Evolutionary conservation across 2,113 vertebrate species (phyloP), one percentile per base, ranked within the genome.

Genomic region (Hemiprocne comata): DNA sequence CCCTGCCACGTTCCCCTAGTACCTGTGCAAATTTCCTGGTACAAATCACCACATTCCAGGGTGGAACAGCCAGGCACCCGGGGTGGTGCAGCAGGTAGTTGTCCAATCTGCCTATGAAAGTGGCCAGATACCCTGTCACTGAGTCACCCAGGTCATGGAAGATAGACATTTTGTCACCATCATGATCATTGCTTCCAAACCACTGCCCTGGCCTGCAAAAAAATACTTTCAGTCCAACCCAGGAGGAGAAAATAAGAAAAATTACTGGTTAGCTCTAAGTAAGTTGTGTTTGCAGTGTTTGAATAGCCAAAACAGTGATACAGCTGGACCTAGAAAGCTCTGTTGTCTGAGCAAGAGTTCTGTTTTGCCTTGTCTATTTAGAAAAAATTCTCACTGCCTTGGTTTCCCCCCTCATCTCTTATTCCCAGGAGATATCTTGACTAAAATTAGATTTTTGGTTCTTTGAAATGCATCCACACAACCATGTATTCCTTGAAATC

Each of bases 111-210:
- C 95, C 96, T 11, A 97, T 19, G 48, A 72, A 96, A 34, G 91
- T 89, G 87, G 92, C 94, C 2, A 75, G 66, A 7, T 89, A 92
- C 4, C 92, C 98, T 7, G 95, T 93, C 87, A 97, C 89, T 0
- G 96, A 96, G n/a, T 96, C 97, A 2, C 90, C 97, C 94, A 97
- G 86, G 5, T 94, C 97, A 31, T 89, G 96, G 79, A 94, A 97
- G 46, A 97, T n/a, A 7, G 96, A 97, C 11, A 58, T 88, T 78
- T 92, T 96, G 94, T 97, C 97, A 57, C 96, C 93, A 1, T 97
- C 97, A 5, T 72, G 85, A 70, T 93, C 77, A 3, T 90, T 96
- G 36, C 46, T 95, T 73, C 95, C 96, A 90, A 97, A 97, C 95
- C 97, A 97, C 64, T 94, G 87, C 13, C 91, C 97, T 1, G 42